phyloP scores from a whole-genome alignment of 2,888 invertebrate genomes.

The Listrodromus nycthemerus region DNA sequence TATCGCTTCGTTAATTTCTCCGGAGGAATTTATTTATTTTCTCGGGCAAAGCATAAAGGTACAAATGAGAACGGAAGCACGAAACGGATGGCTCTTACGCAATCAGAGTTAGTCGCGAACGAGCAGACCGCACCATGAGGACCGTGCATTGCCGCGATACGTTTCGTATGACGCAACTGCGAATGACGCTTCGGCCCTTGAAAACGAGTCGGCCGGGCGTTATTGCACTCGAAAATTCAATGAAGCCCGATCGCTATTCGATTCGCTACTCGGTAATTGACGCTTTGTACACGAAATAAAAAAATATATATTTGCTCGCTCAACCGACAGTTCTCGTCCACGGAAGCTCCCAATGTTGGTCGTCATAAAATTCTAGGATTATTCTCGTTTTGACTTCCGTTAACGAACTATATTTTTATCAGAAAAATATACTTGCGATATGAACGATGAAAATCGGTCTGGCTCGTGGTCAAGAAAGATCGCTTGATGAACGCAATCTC shows the following conservation, averaged over 20 bases:
- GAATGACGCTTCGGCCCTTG: conserved; percentile 40
- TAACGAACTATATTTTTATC: background rate
- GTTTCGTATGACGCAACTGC: conserved; percentile 54
- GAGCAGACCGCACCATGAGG: background rate
- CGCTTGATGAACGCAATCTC: background rate
- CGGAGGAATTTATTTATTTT: conserved; percentile 18
- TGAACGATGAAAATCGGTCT: background rate
- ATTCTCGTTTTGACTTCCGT: background rate
- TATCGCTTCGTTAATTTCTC: conserved; percentile 24
- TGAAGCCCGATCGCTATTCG: conserved; percentile 14
- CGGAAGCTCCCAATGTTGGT: background rate
- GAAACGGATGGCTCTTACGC: conserved; percentile 60
- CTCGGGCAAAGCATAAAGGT: background rate
- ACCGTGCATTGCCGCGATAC: conserved; percentile 2
- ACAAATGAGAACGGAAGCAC: conserved; percentile 30
- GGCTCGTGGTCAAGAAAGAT: background rate
- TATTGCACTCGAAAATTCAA: conserved; percentile 35
- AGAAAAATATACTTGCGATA: background rate
- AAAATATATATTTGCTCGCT: background rate
- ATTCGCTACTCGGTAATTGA: conserved; percentile 14
- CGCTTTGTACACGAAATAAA: background rate
- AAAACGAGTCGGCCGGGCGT: conserved; percentile 40
- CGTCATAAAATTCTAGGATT: background rate
- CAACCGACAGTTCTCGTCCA: too few relatives aligned
- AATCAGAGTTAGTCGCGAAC: conserved; percentile 50